Evolutionary conservation across 2,888 invertebrate species (phyloP), one percentile per base, ranked within the genome.

Genomic region (Onthophagus sagittarius): DNA sequence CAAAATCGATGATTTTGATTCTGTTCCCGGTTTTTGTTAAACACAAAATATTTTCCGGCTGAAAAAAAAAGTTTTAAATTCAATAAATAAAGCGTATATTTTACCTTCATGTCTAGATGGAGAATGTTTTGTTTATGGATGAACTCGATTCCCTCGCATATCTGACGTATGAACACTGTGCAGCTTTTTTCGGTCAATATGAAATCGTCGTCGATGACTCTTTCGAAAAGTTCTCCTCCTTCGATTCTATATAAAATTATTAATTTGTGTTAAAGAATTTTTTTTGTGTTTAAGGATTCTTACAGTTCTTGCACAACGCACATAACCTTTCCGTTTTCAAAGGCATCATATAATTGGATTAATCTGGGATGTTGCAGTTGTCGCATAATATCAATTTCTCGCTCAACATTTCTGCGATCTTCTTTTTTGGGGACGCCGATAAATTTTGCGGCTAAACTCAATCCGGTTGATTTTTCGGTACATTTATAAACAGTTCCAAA

Each of bases 21-120:
- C 98, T 90, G 87, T 99, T 99, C n/a, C 99, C 98, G 71, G 95
- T 91, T 84, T 95, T 94, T 74, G 98, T 96, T 23, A 99, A 89
- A 82, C 99, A 99, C 71, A 99, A 89, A 80, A 99, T 98, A 86
- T 99, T 99, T 86, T 99, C 99, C 7, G 99, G 99, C 94, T 97
- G 89, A 72, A 85, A 84, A 76, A 77, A 78, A 75, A 74, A 70
- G 70, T 9, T 9, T 9, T 53, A 11, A 53, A 70, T 67, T 32
- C 23, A 62, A 70, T 65, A 75, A 69, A 63, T 70, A 15, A 31
- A 63, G 32, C 9, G 71, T 23, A 7, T 11, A 13, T 15, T 72
- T 69, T 84, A 96, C 97, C 92, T 99, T 99, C 90, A 99, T 92
- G 84, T 99, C 99, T 72, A 99, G 89, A 87, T 99, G 99, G 72